Evolutionary conservation across 2,888 invertebrate species (phyloP), one percentile per base, ranked within the genome.

Genomic region (Chloromyia formosa): DNA sequence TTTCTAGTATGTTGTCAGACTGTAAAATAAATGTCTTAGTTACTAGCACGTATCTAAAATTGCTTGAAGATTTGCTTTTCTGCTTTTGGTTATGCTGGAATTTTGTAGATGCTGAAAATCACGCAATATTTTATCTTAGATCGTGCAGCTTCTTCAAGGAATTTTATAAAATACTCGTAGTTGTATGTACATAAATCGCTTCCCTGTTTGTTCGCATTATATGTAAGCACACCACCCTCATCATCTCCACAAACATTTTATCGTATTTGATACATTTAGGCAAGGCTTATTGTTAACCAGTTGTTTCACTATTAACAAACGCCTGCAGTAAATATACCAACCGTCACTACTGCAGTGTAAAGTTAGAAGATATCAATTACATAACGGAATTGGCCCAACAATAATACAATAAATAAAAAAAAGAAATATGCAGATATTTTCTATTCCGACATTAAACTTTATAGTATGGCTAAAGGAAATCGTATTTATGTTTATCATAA

Each of bases 401-500:
- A n/a, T n/a, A n/a, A n/a, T n/a, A n/a, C n/a, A n/a, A n/a, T n/a
- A n/a, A n/a, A 3, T 49, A n/a, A 35, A 35, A 35, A 2, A 35
- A 35, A 4, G 49, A 49, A 49, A 49, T n/a, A 49, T 49, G 49
- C 49, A 49, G 49, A 49, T 49, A 49, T 49, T 49, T 49, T 49
- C 49, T 49, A 49, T 49, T 49, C 27, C 27, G 27, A 35, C 27
- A 35, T 35, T 35, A 2, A 49, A 49, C 12, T 49, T 49, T 49
- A 49, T n/a, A 49, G 16, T 49, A 49, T 49, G 49, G 49, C 49
- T 49, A n/a, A 49, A 49, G 5, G 16, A 49, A n/a, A 2, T 49
- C 10, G 49, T 35, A 49, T 49, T 49, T 49, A 3, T 49, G 3
- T 49, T 49, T 10, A n/a, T 49, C 49, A 12, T 49, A 49, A 3